Evolutionary conservation across 2,888 invertebrate species (phyloP).

Genomic region (Cryptocephalus primarius): DNA sequence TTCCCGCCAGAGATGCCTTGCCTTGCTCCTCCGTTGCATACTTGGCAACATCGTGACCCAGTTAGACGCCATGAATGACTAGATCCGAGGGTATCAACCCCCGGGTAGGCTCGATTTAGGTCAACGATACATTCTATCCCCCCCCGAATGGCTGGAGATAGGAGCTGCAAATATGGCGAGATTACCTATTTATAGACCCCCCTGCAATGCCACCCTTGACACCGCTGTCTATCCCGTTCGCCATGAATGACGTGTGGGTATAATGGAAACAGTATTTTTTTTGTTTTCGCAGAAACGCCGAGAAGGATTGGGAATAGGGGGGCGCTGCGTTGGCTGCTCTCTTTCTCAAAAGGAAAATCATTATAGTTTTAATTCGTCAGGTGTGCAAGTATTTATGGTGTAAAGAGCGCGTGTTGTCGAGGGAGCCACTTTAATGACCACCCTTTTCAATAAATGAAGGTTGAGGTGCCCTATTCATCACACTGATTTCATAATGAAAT

Average conservation of each 20-base stretch:
- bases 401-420: no score
- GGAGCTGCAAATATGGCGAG: slow-evolving; percentile 5
- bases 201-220: not conserved
- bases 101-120: slow-evolving; percentile 26
- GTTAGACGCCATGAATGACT: slow-evolving; percentile 22
- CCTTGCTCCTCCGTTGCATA: not conserved
- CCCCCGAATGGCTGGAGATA: slow-evolving; percentile 5
- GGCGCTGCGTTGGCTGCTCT: no score
- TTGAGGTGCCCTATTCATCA: no score
- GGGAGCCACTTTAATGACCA: no score
- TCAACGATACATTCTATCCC: slow-evolving; percentile 6
- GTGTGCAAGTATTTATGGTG: no score
- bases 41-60: slow-evolving; percentile 22
- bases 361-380: no score
- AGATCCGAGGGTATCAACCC: slow-evolving; percentile 35
- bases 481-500: no score
- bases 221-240: no score
- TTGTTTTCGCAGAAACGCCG: not conserved
- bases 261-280: not conserved
- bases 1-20: no score
- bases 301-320: no score
- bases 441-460: no score
- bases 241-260: not conserved
- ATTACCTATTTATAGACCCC: slow-evolving; percentile 8
- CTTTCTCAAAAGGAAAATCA: no score